Evolutionary conservation across 2,797 vertebrate species (phyloP).

Genomic region (Labeo calbasu): DNA sequence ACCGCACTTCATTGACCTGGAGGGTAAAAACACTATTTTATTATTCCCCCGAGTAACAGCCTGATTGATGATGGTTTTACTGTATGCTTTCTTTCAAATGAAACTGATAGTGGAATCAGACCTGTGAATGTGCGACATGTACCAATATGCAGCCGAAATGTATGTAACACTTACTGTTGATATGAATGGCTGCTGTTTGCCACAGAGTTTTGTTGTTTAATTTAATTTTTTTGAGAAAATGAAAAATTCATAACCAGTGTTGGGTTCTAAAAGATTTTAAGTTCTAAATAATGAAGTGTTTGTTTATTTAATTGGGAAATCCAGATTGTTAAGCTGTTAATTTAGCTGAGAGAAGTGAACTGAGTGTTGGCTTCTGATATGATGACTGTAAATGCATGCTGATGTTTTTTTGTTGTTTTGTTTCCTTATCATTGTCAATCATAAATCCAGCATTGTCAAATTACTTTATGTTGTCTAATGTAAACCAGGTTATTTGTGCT

Average conservation of each 20-base stretch:
- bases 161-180: background rate
- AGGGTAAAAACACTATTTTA: constrained; percentile 8
- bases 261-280: constrained; percentile 4
- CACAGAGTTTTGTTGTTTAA: background rate
- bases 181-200: background rate
- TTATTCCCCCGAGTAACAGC: background rate
- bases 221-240: background rate
- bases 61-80: constrained; percentile 1
- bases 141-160: background rate
- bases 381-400: constrained; percentile 31
- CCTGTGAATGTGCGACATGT: constrained; percentile 24
- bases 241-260: background rate
- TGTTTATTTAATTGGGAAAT: constrained; percentile 14
- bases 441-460: constrained; percentile 23
- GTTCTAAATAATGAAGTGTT: background rate
- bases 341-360: constrained; percentile 25
- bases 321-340: constrained; percentile 20
- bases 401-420: constrained; percentile 7
- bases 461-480: constrained; percentile 28
- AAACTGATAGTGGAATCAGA: constrained; percentile 10
- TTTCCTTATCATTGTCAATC: constrained; percentile 36
- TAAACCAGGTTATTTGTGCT: constrained; percentile 42
- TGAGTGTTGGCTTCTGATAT: background rate
- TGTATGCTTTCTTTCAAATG: background rate
- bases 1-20: constrained; percentile 8